Evolutionary conservation across 1,140 invertebrate genomes (phyloP).

Genomic region (Sinella curviseta): DNA sequence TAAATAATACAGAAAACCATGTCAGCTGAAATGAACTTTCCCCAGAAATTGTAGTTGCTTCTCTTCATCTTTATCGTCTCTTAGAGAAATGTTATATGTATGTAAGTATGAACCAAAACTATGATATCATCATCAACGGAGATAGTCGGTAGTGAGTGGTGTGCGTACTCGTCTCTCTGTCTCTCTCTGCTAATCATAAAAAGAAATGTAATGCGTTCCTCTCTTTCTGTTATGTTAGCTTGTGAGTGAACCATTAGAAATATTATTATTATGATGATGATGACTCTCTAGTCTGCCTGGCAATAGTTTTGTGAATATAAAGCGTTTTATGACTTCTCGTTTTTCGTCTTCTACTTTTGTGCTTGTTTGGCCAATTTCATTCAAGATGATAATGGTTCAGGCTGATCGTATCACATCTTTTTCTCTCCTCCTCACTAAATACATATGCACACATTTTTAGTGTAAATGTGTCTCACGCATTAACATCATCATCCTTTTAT

Average conservation of each 20-base stretch:
- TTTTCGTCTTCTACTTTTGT: background rate
- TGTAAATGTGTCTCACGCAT: background rate
- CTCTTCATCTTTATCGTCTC: background rate
- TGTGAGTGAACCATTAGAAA: background rate
- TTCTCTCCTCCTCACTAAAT: background rate
- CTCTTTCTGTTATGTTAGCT: background rate
- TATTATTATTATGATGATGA: background rate
- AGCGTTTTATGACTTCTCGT: too few species aligned
- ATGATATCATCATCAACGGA: too few species aligned
- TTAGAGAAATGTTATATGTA: too few species aligned
- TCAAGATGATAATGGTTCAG: background rate
- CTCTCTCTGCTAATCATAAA: slow-evolving; percentile 9
- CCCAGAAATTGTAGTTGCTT: background rate
- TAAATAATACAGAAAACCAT: background rate
- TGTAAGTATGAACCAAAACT: too few species aligned
- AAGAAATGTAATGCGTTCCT: background rate
- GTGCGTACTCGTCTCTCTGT: background rate
- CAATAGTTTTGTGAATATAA: background rate
- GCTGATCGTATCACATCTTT: background rate
- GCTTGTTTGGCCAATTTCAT: background rate
- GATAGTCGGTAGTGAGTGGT: too few species aligned
- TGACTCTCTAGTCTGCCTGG: background rate
- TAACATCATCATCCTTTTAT: background rate
- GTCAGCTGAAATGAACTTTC: slow-evolving; percentile 12
- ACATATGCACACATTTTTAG: background rate